phyloP scores from a whole-genome alignment of 2,797 vertebrate genomes.

The Geotria australis region DNA sequence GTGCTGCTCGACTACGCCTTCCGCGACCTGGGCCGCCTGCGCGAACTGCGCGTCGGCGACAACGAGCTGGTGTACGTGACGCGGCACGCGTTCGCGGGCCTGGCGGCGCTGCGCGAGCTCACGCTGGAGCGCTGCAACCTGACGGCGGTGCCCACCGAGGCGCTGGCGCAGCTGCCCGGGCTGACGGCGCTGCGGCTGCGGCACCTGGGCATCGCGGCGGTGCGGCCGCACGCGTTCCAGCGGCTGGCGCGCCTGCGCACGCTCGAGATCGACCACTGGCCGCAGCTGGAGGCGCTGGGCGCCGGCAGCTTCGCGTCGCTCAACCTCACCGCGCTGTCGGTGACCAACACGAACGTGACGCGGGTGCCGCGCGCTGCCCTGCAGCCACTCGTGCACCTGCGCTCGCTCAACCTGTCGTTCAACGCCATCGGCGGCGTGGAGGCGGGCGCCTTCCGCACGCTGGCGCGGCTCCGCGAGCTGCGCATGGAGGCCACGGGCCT shows the following conservation, averaged over 20 bases:
- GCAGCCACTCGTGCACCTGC: slow-evolving; percentile 28
- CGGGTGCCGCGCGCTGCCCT: slow-evolving; percentile 29
- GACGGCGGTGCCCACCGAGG: slow-evolving; percentile 30
- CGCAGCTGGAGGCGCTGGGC: slow-evolving; percentile 20
- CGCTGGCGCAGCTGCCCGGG: slow-evolving; percentile 31
- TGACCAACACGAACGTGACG: slow-evolving; percentile 37
- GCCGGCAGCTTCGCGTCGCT: slow-evolving; percentile 33
- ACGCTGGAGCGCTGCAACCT: slow-evolving; percentile 45
- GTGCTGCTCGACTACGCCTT: slow-evolving; percentile 78
- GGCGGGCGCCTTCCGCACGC: slow-evolving; percentile 31
- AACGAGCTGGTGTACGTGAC: slow-evolving; percentile 93
- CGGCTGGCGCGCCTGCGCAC: slow-evolving; percentile 20
- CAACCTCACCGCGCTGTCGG: slow-evolving; percentile 36
- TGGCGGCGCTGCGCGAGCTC: slow-evolving; percentile 32
- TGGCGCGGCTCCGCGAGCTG: slow-evolving; percentile 29
- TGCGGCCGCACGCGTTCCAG: slow-evolving; percentile 29
- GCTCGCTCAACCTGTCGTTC: slow-evolving; percentile 40
- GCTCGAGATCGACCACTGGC: slow-evolving; percentile 35
- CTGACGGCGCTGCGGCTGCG: slow-evolving; percentile 22
- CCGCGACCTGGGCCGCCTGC: slow-evolving; percentile 48
- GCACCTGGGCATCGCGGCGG: slow-evolving; percentile 19
- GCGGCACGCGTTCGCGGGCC: slow-evolving; percentile 62
- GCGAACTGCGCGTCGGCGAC: slow-evolving; percentile 63
- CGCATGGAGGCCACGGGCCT: slow-evolving; percentile 52
- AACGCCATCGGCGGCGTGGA: slow-evolving; percentile 34